phyloP scores from a whole-genome alignment of 2,888 invertebrate genomes.

The Plusia festucae region DNA sequence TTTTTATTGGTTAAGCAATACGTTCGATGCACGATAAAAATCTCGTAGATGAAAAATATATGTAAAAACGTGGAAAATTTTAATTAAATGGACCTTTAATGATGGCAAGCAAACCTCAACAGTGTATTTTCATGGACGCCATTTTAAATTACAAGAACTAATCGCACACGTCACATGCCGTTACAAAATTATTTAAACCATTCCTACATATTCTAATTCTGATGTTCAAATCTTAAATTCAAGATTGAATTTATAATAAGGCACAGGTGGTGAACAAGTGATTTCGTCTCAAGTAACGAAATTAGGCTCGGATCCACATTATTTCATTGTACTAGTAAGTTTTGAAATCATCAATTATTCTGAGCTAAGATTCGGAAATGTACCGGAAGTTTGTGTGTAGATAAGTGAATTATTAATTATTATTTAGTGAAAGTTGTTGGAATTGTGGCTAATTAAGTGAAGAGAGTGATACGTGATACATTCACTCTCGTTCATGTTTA shows the following conservation, averaged over 20 bases:
- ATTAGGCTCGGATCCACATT: conserved; percentile 42
- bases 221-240: conserved; percentile 37
- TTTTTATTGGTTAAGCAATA: too few species aligned
- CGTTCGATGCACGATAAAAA: too few species aligned
- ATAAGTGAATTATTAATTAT: neutral
- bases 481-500: too few species aligned
- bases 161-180: neutral
- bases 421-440: neutral
- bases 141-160: neutral
- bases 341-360: conserved; percentile 49
- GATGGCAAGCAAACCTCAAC: too few species aligned
- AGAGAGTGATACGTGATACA: too few species aligned
- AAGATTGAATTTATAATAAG: conserved; percentile 48
- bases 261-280: conserved; percentile 38
- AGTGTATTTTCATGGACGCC: neutral
- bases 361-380: conserved; percentile 22
- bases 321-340: conserved; percentile 40
- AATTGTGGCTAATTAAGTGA: too few species aligned
- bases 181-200: conserved; percentile 24
- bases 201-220: conserved; percentile 19
- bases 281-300: conserved; percentile 33
- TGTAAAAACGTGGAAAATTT: too few species aligned
- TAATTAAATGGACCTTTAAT: too few species aligned
- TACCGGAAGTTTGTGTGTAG: conserved; percentile 21
- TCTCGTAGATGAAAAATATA: too few species aligned